Base-by-base conservation (phyloP, 1,140 invertebrate species). In the Cotesia typhae region DNA sequence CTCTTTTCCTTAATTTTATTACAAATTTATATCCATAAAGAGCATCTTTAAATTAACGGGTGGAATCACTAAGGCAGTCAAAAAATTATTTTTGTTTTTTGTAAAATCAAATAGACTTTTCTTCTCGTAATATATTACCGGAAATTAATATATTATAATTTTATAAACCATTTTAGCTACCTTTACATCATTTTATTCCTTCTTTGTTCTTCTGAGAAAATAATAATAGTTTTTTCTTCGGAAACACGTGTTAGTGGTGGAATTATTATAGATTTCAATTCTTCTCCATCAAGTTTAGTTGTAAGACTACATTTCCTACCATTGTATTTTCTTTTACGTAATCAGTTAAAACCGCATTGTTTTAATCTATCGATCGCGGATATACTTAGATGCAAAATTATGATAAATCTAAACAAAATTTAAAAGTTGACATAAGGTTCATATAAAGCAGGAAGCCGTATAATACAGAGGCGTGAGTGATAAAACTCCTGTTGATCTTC, bases 1-100 rank as follows among this genome's bases (percentile, higher is more conserved):
- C 70, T 51, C 59, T 66, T 64, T 65, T 64, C 61, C 61, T 63
- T 65, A 65, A 71, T 61, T 66, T 71, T 71, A 71, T 71, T 71
- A 71, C 55, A 60, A 69, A 69, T 9, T 35, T 55, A 72, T 35
- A 72, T 67, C 37, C 71, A 72, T 9, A 35, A 61, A 20, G 63
- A 20, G 71, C 65, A 67, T 72, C 57, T 60, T 67, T 55, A 55
- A 72, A 72, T 67, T 67, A 72, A 57, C 70, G 52, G 64, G 70
- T 64, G 63, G 63, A 72, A 72, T 63, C 63, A 72, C 47, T 14
- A 66, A 72, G 61, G 9, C 20, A 20, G 20, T 28, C 17, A 20
- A 28, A 28, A 70, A 51, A 59, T 59, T 47, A 61, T 63, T 60
- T 70, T 70, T 60, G 4, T 51, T 63, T 61, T 51, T 63, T 70